Evolutionary conservation across 92 coral and sea anemone genomes (phyloP).

Genomic region (Actinernus sp.): DNA sequence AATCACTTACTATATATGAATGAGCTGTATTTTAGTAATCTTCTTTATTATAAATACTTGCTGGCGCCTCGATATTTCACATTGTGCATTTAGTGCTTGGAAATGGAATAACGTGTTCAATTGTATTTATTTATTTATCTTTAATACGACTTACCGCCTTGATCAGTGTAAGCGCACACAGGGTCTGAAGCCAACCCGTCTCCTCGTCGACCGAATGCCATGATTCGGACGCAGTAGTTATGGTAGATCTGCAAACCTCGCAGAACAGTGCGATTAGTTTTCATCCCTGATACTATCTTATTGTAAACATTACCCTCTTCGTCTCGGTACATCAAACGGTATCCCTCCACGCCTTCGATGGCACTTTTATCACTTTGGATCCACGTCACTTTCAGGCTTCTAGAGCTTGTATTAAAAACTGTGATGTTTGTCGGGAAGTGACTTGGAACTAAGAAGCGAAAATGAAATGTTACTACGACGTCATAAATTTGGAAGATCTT

Average conservation of each 20-base stretch:
- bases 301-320: conserved; percentile 18
- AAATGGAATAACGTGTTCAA: no score
- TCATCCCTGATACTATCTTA: conserved; percentile 23
- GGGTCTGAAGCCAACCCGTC: conserved; percentile 47
- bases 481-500: no score
- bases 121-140: no score
- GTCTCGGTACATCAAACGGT: conserved; percentile 36
- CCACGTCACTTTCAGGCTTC: conserved; percentile 56
- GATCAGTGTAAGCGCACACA: conserved; percentile 45
- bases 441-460: conserved; percentile 34
- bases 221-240: conserved; percentile 52
- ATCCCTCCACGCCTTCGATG: conserved; percentile 35
- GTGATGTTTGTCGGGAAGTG: conserved; percentile 14
- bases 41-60: no score
- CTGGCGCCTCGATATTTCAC: no score
- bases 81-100: no score
- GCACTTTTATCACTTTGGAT: conserved; percentile 21
- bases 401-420: conserved; percentile 33
- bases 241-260: conserved; percentile 24
- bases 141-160: conserved; percentile 28
- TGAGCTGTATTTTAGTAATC: no score
- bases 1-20: no score
- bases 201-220: conserved; percentile 49
- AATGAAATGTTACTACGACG: no score
- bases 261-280: conserved; percentile 21